phyloP scores from a whole-genome alignment of 2,113 vertebrate genomes.

The Mastomys coucha region DNA sequence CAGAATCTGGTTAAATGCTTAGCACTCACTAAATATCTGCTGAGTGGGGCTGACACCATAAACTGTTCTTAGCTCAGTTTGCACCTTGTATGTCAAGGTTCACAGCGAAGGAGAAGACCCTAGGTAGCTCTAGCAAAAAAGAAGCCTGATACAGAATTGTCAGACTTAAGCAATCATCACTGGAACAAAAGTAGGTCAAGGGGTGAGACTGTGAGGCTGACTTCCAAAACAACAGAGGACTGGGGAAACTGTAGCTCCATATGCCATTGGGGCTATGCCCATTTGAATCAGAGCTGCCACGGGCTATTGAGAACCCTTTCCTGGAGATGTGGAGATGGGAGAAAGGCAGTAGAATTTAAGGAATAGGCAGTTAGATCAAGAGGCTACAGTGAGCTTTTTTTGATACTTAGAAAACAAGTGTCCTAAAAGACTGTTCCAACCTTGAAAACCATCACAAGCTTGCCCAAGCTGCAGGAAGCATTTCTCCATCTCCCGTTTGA shows the following conservation, averaged over 20 bases:
- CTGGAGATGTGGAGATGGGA: not conserved
- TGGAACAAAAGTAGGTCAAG: not conserved
- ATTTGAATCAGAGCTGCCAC: not conserved
- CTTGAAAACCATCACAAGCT: not conserved
- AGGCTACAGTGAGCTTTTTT: not conserved
- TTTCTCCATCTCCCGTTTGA: too few relatives aligned
- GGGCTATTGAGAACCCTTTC: not conserved
- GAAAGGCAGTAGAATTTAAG: not conserved
- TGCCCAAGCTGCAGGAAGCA: not conserved
- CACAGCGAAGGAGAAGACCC: not conserved
- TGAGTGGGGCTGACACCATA: not conserved
- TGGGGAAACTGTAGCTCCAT: not conserved
- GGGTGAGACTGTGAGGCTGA: not conserved
- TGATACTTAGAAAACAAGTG: not conserved
- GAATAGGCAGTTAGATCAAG: not conserved
- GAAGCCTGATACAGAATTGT: not conserved
- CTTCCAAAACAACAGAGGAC: not conserved
- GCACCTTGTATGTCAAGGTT: constrained; percentile 2
- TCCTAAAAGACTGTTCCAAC: not conserved
- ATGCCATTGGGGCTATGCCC: not conserved
- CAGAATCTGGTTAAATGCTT: not conserved
- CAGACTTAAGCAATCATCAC: not conserved
- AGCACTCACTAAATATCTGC: not conserved
- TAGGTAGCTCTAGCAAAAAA: not conserved
- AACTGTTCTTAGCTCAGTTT: not conserved